phyloP scores from a whole-genome alignment of 2,797 vertebrate genomes.

The Pyrocephalus nanus region DNA sequence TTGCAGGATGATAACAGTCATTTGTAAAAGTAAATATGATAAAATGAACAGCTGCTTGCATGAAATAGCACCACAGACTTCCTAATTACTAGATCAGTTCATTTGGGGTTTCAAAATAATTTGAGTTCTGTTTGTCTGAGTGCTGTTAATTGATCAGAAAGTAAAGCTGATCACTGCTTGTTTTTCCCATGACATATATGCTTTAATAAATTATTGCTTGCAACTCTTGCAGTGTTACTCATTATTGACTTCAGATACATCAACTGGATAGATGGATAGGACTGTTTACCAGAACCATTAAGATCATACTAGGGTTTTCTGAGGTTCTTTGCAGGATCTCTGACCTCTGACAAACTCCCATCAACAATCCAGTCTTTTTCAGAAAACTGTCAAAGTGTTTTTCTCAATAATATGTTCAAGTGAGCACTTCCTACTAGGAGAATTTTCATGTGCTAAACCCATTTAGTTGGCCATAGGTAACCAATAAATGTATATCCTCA shows the following conservation, averaged over 20 bases:
- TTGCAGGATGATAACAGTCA: constrained; percentile 65
- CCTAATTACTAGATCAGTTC: constrained; percentile 63
- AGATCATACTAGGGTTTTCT: neutral
- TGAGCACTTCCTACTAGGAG: neutral
- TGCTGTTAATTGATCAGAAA: constrained; percentile 77
- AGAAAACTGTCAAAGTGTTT: neutral
- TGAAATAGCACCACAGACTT: constrained; percentile 45
- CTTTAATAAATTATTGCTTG: constrained; percentile 71
- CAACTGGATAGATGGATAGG: constrained; percentile 31
- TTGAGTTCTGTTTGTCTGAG: constrained; percentile 55
- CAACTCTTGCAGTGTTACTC: constrained; percentile 26
- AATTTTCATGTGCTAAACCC: neutral
- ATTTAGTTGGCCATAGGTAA: neutral
- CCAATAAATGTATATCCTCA: neutral
- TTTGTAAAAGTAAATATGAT: constrained; percentile 74
- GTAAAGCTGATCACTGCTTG: constrained; percentile 66
- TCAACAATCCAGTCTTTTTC: neutral
- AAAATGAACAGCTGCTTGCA: constrained; percentile 65
- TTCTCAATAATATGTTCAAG: neutral
- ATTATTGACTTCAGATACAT: constrained; percentile 66
- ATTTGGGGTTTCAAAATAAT: constrained; percentile 63
- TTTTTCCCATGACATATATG: constrained; percentile 57
- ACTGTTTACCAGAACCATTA: constrained; percentile 34
- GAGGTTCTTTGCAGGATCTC: neutral
- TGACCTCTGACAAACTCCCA: constrained; percentile 13